phyloP scores from a whole-genome alignment of 2,888 invertebrate genomes.

The Euclidia mi region DNA sequence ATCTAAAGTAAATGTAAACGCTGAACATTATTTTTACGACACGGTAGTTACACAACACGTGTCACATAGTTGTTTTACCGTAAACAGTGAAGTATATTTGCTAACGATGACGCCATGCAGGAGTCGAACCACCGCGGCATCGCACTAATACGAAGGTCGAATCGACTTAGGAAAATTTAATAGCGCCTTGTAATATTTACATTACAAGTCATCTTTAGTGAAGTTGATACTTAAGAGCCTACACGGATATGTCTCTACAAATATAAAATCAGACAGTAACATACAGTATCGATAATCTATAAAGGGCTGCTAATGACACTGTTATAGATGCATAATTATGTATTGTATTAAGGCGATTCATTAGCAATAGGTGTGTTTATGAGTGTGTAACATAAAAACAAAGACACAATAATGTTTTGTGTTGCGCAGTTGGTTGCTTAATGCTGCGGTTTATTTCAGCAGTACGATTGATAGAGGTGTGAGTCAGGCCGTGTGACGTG shows the following conservation, averaged over 20 bases:
- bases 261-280: too few species aligned
- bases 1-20: constrained; percentile 7
- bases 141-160: constrained; percentile 75
- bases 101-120: constrained; percentile 71
- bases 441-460: constrained; percentile 34
- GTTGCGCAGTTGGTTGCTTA: constrained; percentile 12
- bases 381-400: constrained; percentile 5
- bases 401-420: constrained; percentile 8
- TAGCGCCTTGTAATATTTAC: constrained; percentile 58
- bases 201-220: not conserved
- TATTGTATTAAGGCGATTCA: not conserved
- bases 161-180: constrained; percentile 73
- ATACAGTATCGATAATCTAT: too few species aligned
- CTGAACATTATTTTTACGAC: constrained; percentile 33
- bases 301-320: too few species aligned
- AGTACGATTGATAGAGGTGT: constrained; percentile 16
- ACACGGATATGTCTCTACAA: too few species aligned
- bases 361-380: constrained; percentile 1
- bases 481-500: constrained; percentile 32
- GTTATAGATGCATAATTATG: too few species aligned
- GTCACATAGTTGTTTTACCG: constrained; percentile 43
- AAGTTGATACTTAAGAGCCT: too few species aligned
- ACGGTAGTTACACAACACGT: constrained; percentile 34
- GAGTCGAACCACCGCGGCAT: constrained; percentile 62
- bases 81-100: constrained; percentile 65